Base-by-base conservation (phyloP, 2,888 invertebrate genomes). In the Strigamia transsilvanica region DNA sequence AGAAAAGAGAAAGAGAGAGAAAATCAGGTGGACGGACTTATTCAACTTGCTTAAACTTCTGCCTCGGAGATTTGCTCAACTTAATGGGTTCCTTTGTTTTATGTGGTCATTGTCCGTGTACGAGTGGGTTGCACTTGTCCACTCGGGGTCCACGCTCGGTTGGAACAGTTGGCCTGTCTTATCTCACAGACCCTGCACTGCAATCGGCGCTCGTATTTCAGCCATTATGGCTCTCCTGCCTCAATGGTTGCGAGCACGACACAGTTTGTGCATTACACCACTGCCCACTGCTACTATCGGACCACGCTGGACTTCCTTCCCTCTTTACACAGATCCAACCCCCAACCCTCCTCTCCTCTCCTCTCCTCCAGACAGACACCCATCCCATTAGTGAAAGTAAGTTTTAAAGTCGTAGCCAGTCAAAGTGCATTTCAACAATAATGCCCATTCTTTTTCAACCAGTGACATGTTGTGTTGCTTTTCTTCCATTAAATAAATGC, bases 41-140 rank as follows among this genome's bases (percentile, higher is more conserved):
- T 73, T 73, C 73, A 73, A 73, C 27, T 73, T 73, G 73, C 27
- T 23, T 73, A 12, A 32, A 73, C 27, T 18, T 56, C 56, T 18
- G 56, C 6, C 56, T 56, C 56, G 73, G 32, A 73, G 73, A 73
- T 73, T 73, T 73, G 73, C 27, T 73, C 27, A 73, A 73, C 73
- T 73, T 73, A 73, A 73, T 73, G 73, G 73, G 27, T 73, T 73
- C 73, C 73, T 73, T 73, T 73, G 73, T 73, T 73, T 73, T 73
- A 73, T 73, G 73, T 73, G 73, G 73, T 73, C 73, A 73, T 73
- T 73, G 73, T 73, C 73, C 73, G 73, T 73, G 73, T 73, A 73
- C 73, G 73, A 73, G 73, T 73, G 73, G 73, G 73, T 73, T 73
- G 73, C 73, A 73, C 73, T 73, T 73, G 73, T 73, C 73, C 73